Evolutionary conservation across 2,888 invertebrate species (phyloP).

Genomic region (Timema cristinae): DNA sequence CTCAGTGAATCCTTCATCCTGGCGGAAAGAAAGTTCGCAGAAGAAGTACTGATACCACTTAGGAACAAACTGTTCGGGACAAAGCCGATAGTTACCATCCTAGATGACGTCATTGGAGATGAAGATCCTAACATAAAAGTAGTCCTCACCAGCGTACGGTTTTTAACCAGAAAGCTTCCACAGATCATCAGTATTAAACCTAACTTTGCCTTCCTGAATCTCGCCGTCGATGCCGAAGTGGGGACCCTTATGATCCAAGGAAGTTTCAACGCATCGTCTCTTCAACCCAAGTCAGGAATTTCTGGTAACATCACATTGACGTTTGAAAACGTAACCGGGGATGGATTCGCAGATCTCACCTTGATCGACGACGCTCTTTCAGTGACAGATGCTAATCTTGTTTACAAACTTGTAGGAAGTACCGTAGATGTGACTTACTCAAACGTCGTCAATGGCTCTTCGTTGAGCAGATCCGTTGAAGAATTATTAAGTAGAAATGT

Average conservation of each 20-base stretch:
- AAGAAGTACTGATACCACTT: neutral
- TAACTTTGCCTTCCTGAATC: neutral
- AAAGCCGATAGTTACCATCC: neutral
- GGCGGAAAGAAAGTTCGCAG: conserved; percentile 6
- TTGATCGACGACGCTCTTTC: neutral
- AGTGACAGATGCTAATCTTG: neutral
- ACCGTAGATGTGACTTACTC: neutral
- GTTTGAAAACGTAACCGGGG: neutral
- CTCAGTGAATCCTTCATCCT: too few relatives aligned
- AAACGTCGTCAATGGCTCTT: neutral
- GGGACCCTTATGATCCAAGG: neutral
- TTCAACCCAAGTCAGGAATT: neutral
- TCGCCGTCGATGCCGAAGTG: neutral
- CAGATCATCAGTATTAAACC: neutral
- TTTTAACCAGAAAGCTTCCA: neutral
- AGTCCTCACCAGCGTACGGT: neutral
- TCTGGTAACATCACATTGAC: neutral
- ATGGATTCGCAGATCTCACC: neutral
- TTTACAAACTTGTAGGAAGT: neutral
- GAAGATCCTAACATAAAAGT: neutral
- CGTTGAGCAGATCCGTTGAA: neutral
- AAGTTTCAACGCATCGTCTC: neutral
- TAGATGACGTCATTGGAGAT: neutral
- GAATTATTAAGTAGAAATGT: neutral
- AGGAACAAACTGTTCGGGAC: too few relatives aligned